Evolutionary conservation across 1,140 invertebrate species (phyloP).

Genomic region (Zaprionus vittiger): DNA sequence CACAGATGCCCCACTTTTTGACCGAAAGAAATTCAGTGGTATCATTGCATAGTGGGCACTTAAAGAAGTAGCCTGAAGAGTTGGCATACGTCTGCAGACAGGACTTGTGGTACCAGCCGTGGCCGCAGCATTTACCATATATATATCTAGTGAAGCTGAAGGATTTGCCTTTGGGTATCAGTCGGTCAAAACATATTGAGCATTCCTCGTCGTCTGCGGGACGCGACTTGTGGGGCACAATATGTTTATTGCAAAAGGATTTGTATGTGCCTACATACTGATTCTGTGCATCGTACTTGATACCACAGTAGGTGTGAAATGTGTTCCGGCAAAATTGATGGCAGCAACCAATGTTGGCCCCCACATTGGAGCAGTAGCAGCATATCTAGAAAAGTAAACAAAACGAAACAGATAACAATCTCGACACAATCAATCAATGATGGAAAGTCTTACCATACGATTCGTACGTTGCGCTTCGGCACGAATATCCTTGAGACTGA

Average conservation of each 20-base stretch:
- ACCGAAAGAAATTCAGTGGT: constrained; percentile 17
- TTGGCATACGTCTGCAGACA: constrained; percentile 60
- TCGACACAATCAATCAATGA: no score
- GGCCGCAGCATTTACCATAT: constrained; percentile 48
- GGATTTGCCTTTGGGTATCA: background rate
- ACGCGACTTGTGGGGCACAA: background rate
- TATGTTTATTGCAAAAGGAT: constrained; percentile 52
- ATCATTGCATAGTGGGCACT: constrained; percentile 66
- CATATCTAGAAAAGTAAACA: constrained; percentile 23
- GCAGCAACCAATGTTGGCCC: constrained; percentile 62
- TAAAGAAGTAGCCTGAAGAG: constrained; percentile 64
- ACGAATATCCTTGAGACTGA: constrained; percentile 41
- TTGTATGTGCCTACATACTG: constrained; percentile 41
- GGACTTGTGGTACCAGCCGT: constrained; percentile 58
- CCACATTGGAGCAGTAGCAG: constrained; percentile 26
- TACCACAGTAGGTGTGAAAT: constrained; percentile 61
- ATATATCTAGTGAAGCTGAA: constrained; percentile 34
- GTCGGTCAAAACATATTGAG: constrained; percentile 43
- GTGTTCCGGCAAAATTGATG: background rate
- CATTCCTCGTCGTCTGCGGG: constrained; percentile 20
- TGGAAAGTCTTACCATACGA: constrained; percentile 17
- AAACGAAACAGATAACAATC: no score
- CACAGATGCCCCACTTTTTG: constrained; percentile 34
- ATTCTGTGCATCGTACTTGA: constrained; percentile 15
- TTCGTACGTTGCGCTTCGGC: constrained; percentile 28